Conservation (phyloP, 2,888 invertebrate genomes). For the Dryococelus australis region DNA sequence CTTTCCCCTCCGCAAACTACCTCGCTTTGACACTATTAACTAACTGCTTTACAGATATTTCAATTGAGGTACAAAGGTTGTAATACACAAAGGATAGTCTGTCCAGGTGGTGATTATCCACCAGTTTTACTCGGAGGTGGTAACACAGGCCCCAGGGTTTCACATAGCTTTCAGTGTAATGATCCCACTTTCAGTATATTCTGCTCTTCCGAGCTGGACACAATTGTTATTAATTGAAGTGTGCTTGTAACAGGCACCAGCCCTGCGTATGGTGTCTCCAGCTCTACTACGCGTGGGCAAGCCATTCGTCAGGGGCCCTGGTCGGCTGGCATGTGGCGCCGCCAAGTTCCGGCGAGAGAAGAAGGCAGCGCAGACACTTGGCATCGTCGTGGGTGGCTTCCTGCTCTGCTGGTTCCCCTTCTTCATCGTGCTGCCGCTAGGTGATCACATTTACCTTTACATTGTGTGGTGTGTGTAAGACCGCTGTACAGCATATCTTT, state of each 20-base stretch:
- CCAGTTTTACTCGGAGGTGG: no score
- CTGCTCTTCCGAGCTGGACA: no score
- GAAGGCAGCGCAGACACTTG: conserved; percentile 71
- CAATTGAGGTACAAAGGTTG: no score
- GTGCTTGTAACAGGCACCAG: not conserved
- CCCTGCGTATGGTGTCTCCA: not conserved
- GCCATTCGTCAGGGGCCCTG: conserved; percentile 40
- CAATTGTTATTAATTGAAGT: not conserved
- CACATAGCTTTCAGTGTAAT: no score
- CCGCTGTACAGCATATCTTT: not conserved
- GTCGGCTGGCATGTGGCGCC: conserved; percentile 54
- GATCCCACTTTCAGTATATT: no score
- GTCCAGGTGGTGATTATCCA: no score
- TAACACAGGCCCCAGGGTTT: no score
- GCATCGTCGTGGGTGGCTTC: conserved; percentile 71
- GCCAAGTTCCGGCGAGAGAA: conserved; percentile 67
- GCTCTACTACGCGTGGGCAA: conserved; percentile 36
- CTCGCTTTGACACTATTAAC: no score
- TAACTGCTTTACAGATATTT: no score
- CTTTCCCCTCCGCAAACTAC: no score
- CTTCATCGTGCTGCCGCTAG: conserved; percentile 70
- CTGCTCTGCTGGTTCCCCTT: conserved; percentile 74
- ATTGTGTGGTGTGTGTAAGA: not conserved
- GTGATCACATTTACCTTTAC: conserved; percentile 55
- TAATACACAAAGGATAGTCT: no score